A percentile compares a stretch with the other conserved stretches of the same genome.
phyloP scores from a whole-genome alignment of 2,113 vertebrate species.

The Ornithorhynchus anatinus region DNA sequence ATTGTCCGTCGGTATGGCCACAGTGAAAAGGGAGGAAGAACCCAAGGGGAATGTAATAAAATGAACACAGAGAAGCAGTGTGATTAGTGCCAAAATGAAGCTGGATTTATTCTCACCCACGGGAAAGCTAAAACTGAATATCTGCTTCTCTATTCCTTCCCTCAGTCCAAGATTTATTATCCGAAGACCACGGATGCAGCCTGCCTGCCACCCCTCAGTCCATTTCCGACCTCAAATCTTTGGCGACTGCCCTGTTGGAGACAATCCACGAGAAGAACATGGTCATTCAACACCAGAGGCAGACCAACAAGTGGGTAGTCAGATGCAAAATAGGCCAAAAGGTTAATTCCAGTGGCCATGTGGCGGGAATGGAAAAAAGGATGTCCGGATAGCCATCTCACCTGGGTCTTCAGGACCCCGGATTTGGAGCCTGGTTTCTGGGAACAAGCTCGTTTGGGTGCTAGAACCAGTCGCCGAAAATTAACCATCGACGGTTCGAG shows the following conservation, averaged over 20 bases:
- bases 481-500: no score
- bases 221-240: slow-evolving; percentile 95
- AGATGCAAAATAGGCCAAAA: slow-evolving; percentile 9
- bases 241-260: slow-evolving; percentile 93
- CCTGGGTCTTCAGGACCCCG: not conserved
- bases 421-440: no score
- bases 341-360: not conserved
- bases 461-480: no score
- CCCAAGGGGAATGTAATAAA: no score
- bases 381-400: not conserved
- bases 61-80: no score
- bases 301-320: slow-evolving; percentile 90
- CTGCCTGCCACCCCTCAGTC: slow-evolving; percentile 94
- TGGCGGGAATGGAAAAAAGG: not conserved
- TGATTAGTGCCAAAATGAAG: no score
- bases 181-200: slow-evolving; percentile 90
- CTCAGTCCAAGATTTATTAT: slow-evolving; percentile 91
- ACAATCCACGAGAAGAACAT: slow-evolving; percentile 98
- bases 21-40: no score
- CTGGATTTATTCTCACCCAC: no score
- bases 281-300: slow-evolving; percentile 95
- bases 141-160: slow-evolving; percentile 13
- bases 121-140: slow-evolving; percentile 20
- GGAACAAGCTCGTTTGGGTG: no score
- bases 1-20: no score